A percentile compares a stretch with the other conserved stretches of the same genome.
Conservation (phyloP, 1,140 invertebrate species). For the Drosophila burlai region DNA sequence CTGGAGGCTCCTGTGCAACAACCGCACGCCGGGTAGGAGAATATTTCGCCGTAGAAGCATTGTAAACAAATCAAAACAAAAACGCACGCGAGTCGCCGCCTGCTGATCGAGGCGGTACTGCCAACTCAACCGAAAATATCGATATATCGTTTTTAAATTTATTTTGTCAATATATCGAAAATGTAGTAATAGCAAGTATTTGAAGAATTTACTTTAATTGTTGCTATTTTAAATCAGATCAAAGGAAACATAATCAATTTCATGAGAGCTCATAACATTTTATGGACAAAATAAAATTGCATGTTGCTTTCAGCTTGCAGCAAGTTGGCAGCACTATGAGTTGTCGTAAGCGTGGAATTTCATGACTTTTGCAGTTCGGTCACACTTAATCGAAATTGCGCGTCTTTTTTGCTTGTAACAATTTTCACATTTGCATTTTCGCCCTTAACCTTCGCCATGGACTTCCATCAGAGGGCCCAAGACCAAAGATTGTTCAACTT, state of each 20-base stretch:
- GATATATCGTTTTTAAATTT: too few species aligned
- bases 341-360: neutral
- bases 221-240: neutral
- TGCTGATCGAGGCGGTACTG: conserved; percentile 30
- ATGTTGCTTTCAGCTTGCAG: too few species aligned
- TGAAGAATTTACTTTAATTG: neutral
- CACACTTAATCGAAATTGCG: neutral
- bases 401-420: conserved; percentile 2
- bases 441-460: conserved; percentile 20
- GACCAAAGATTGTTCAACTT: conserved; percentile 70
- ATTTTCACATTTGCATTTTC: neutral
- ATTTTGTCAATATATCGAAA: too few species aligned
- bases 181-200: neutral
- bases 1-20: conserved; percentile 4
- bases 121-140: neutral
- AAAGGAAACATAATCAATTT: conserved; percentile 44
- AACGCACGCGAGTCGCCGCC: conserved; percentile 31
- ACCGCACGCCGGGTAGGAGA: conserved; percentile 5
- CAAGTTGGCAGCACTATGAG: neutral
- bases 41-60: conserved; percentile 32
- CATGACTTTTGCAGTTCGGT: neutral
- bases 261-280: conserved; percentile 82
- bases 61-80: conserved; percentile 43
- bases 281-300: conserved; percentile 81
- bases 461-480: conserved; percentile 49